These are phyloP conservation scores for Morphnarchus princeps DNA, from an alignment of 2,113 vertebrate species.

Conservation along the genomic window DNA sequence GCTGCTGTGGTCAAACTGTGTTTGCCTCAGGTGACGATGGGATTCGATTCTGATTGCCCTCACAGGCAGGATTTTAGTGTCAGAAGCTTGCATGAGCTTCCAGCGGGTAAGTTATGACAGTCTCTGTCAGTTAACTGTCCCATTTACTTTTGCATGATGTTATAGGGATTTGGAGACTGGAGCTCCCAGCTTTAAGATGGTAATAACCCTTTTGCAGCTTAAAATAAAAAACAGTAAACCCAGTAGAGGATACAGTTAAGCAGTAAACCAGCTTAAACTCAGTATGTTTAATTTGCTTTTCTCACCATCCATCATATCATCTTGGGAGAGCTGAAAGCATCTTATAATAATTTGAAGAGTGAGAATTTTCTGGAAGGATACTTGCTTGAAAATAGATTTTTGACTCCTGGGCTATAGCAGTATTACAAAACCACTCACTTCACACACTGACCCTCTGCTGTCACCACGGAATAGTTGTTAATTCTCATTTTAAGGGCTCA, in stretches of 20 bases:
- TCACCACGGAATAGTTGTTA: background rate
- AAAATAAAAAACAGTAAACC: conserved; percentile 49
- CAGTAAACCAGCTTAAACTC: conserved; percentile 61
- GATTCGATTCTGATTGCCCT: background rate
- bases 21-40: background rate
- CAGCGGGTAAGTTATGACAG: background rate
- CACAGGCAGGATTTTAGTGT: background rate
- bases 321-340: conserved; percentile 23
- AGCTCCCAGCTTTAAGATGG: conserved; percentile 29
- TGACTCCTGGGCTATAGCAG: background rate
- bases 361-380: conserved; percentile 43
- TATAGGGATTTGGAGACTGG: conserved; percentile 29
- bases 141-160: conserved; percentile 29
- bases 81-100: background rate
- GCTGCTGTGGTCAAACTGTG: background rate
- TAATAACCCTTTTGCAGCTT: conserved; percentile 59
- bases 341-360: conserved; percentile 34
- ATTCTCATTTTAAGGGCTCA: conserved; percentile 4
- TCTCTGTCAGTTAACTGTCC: conserved; percentile 43
- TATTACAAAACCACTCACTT: background rate
- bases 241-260: conserved; percentile 56
- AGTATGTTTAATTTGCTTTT: conserved; percentile 45
- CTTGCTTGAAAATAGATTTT: conserved; percentile 23
- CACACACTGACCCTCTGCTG: background rate
- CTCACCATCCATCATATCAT: conserved; percentile 24